These are phyloP conservation scores for Chaenocephalus aceratus DNA, from an alignment of 2,113 vertebrate species.

Conservation along the genomic window DNA sequence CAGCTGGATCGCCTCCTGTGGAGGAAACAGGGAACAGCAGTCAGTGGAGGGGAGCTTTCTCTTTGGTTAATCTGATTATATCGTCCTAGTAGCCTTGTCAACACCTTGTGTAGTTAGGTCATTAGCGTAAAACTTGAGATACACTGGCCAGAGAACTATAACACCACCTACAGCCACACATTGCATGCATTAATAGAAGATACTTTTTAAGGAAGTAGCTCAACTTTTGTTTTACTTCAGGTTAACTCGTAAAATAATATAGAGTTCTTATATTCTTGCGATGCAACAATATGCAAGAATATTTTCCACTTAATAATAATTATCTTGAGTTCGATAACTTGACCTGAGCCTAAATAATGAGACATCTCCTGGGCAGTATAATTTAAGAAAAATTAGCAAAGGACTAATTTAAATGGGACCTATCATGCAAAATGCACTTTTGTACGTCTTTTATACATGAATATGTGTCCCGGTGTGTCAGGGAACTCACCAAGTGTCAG, in stretches of 20 bases:
- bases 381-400: background rate
- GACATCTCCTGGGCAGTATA: background rate
- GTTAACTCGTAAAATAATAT: too few relatives aligned
- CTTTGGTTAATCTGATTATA: constrained; percentile 54
- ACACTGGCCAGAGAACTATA: constrained; percentile 2
- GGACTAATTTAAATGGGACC: background rate
- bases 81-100: constrained; percentile 29
- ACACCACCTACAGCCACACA: background rate
- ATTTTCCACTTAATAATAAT: too few relatives aligned
- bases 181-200: background rate
- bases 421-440: too few relatives aligned
- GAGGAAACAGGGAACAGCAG: constrained; percentile 10
- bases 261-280: too few relatives aligned
- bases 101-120: constrained; percentile 28
- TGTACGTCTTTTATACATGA: too few relatives aligned
- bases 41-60: constrained; percentile 14
- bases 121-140: constrained; percentile 4
- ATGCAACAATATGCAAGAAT: too few relatives aligned
- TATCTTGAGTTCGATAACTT: too few relatives aligned
- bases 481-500: too few relatives aligned
- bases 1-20: constrained; percentile 96
- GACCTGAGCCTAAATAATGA: background rate
- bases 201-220: too few relatives aligned
- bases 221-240: too few relatives aligned
- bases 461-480: too few relatives aligned